These are phyloP conservation scores for Gulo gulo DNA, from an alignment of 2,113 vertebrate genomes.

Conservation along the genomic window DNA sequence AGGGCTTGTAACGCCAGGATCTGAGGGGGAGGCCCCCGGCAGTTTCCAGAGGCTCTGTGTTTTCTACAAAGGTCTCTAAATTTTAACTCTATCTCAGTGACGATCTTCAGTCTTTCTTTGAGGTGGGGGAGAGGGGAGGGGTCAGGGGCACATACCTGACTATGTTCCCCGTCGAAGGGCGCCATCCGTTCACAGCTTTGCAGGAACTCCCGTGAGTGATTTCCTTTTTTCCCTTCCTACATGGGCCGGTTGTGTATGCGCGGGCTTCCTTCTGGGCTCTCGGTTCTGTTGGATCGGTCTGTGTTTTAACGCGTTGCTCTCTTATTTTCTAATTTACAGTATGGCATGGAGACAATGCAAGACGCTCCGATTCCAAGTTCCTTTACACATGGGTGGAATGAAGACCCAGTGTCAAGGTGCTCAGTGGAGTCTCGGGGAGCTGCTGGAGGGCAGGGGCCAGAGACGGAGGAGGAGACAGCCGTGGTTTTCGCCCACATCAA, in stretches of 20 bases:
- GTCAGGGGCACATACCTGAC: no score
- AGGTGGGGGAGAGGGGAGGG: no score
- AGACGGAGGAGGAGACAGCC: no score
- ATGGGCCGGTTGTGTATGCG: rapidly evolving
- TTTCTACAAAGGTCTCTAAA: no score
- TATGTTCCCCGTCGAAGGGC: rapidly evolving
- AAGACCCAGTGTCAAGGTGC: rapidly evolving
- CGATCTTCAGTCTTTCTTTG: neutral
- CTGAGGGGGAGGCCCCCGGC: neutral
- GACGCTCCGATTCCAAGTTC: no score
- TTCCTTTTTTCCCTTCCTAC: rapidly evolving
- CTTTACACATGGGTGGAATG: neutral
- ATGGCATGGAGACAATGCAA: neutral
- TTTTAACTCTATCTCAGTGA: neutral
- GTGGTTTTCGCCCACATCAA: neutral
- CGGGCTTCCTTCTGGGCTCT: neutral
- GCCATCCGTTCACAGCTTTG: rapidly evolving
- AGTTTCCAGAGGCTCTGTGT: neutral
- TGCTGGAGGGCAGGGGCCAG: neutral
- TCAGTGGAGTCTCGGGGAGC: neutral
- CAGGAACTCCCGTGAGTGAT: no score
- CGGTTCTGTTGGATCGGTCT: neutral
- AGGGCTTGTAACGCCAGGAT: neutral
- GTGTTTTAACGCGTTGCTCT: neutral
- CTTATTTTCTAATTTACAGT: neutral